Base-by-base conservation (phyloP, 53 echinoderm and acorn worm genomes). In the Zoroaster sp. region DNA sequence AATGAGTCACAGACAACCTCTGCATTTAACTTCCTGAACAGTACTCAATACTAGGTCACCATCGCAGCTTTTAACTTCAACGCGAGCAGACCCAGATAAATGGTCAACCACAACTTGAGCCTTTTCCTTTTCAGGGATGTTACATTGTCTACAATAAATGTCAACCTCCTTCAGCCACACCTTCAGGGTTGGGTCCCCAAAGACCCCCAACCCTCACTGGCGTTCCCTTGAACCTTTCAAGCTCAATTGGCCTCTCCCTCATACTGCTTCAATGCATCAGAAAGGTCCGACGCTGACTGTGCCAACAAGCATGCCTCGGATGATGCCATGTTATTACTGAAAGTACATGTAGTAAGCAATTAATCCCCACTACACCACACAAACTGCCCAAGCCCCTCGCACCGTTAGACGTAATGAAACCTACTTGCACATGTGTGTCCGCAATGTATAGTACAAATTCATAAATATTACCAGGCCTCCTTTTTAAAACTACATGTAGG, bases 151-250 rank as follows among this genome's bases (percentile, higher is more conserved):
- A 30, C 52, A 20, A 3, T 28, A 40, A 38, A 52, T 34, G 3
- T 73, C 54, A 28, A 74, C 51, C 38, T 87, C 74, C 4, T 87
- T 74, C 42, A 87, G 23, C 87, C 87, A 87, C 39, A 53, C 87
- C 25, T 23, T 55, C 10, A 74, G 35, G 1, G 73, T 73, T 4
- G 51, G 51, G 10, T 87, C 87, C 36, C 40, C n/a, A n/a, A n/a
- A n/a, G n/a, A n/a, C n/a, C n/a, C n/a, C n/a, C 87, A 4, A 28
- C 32, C 52, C 35, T 49, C 1, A 52, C 40, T 40, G 87, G 87
- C 15, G 23, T 43, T n/a, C 87, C 87, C 18, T 36, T 32, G 31
- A 87, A 87, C 74, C 59, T 74, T 4, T 15, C 20, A 12, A 87
- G 74, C 13, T 73, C 37, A 25, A 73, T 17, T 15, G 73, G 73